phyloP scores from a whole-genome alignment of 92 coral and sea anemone genomes.

The Porites lobata region DNA sequence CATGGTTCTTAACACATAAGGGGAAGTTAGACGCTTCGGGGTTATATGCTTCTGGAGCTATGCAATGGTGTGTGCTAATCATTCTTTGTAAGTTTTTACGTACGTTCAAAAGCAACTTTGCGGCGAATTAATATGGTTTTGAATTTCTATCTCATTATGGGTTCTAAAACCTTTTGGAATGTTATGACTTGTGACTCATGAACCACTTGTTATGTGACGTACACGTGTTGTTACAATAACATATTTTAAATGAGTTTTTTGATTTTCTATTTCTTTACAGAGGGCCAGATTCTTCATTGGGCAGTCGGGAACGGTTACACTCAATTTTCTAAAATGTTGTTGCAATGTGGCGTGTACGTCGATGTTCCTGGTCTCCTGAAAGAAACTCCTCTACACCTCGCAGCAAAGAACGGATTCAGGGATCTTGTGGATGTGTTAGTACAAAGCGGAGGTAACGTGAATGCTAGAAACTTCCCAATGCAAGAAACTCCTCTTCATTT shows the following conservation, averaged over 20 bases:
- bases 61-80: too few species aligned
- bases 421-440: background rate
- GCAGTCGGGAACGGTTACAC: conserved; percentile 7
- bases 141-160: too few species aligned
- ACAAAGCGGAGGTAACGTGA: too few species aligned
- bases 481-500: too few species aligned
- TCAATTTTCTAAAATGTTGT: background rate
- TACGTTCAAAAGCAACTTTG: too few species aligned
- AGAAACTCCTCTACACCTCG: conserved; percentile 27
- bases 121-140: too few species aligned
- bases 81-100: too few species aligned
- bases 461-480: too few species aligned
- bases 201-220: background rate
- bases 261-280: background rate
- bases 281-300: conserved; percentile 10
- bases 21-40: too few species aligned
- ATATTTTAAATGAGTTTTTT: background rate
- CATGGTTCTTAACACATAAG: too few species aligned
- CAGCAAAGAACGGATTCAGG: background rate
- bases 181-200: background rate
- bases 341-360: background rate
- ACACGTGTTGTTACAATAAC: background rate
- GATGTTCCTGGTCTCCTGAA: background rate
- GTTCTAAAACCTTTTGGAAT: too few species aligned
- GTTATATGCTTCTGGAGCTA: too few species aligned